These are phyloP conservation scores for Gambusia holbrooki DNA, from an alignment of 2,113 vertebrate genomes.

Conservation along the genomic window DNA sequence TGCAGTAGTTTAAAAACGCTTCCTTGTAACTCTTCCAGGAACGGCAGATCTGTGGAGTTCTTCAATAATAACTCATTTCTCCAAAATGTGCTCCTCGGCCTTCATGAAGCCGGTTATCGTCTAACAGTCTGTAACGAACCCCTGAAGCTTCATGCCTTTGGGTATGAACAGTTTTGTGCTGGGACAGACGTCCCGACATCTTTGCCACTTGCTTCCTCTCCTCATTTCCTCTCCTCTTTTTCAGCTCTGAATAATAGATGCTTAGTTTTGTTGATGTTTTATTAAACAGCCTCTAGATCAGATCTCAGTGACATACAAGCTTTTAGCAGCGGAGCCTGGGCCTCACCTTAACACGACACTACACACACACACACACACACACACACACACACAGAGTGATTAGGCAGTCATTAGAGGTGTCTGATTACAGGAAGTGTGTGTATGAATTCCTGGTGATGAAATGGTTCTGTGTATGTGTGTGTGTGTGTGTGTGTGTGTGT, in stretches of 20 bases:
- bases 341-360: slow-evolving; percentile 81
- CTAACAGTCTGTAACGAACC: too few species aligned
- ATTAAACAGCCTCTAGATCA: slow-evolving; percentile 76
- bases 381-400: slow-evolving; percentile 39
- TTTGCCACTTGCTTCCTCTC: slow-evolving; percentile 15
- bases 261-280: slow-evolving; percentile 76
- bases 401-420: slow-evolving; percentile 69
- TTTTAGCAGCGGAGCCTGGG: slow-evolving; percentile 79
- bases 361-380: not conserved
- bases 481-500: slow-evolving; percentile 50
- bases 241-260: slow-evolving; percentile 72
- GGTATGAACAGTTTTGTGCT: not conserved
- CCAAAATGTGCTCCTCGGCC: too few species aligned
- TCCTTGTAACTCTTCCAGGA: too few species aligned
- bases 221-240: slow-evolving; percentile 13
- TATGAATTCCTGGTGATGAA: slow-evolving; percentile 42
- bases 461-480: slow-evolving; percentile 53
- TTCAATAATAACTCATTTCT: too few species aligned
- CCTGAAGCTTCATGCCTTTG: too few species aligned
- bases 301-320: slow-evolving; percentile 77
- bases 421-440: slow-evolving; percentile 75
- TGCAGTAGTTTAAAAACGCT: too few species aligned
- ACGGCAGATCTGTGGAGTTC: too few species aligned
- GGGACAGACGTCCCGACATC: slow-evolving; percentile 10
- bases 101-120: too few species aligned